Evolutionary conservation across 2,888 invertebrate genomes (phyloP).

Genomic region (Lomographa bimaculata): DNA sequence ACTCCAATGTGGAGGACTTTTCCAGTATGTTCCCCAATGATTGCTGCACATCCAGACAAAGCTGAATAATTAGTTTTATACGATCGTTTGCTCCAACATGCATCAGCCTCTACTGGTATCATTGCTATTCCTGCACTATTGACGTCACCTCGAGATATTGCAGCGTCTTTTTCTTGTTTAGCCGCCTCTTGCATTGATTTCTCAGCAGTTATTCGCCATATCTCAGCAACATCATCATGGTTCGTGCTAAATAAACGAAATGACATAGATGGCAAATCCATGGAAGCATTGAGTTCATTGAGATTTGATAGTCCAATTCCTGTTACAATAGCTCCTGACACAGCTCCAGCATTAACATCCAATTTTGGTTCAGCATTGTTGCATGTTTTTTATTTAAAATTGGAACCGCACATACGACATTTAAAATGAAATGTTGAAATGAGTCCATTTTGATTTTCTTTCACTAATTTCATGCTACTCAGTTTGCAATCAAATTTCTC

Average conservation of each 20-base stretch:
- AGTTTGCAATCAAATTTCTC: background rate
- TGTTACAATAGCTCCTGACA: conserved; percentile 8
- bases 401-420: conserved; percentile 15
- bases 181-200: conserved; percentile 22
- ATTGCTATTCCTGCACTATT: no score
- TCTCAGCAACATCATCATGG: conserved; percentile 10
- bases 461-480: no score
- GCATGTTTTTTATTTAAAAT: conserved; percentile 14
- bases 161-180: conserved; percentile 5
- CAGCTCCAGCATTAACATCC: conserved; percentile 3
- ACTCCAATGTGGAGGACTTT: no score
- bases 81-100: no score
- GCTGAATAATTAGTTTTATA: no score
- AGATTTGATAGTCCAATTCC: conserved; percentile 15
- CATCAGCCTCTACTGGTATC: no score
- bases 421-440: conserved; percentile 12
- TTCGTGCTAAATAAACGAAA: conserved; percentile 15
- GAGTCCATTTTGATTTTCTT: background rate
- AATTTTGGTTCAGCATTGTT: conserved; percentile 1
- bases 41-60: no score
- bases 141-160: no score
- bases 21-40: no score
- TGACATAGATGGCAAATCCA: conserved; percentile 21
- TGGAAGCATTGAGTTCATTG: conserved; percentile 18
- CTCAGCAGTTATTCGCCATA: conserved; percentile 19